Evolutionary conservation across 1,140 invertebrate genomes (phyloP).

Genomic region (Macrotrachela quadricornifera): DNA sequence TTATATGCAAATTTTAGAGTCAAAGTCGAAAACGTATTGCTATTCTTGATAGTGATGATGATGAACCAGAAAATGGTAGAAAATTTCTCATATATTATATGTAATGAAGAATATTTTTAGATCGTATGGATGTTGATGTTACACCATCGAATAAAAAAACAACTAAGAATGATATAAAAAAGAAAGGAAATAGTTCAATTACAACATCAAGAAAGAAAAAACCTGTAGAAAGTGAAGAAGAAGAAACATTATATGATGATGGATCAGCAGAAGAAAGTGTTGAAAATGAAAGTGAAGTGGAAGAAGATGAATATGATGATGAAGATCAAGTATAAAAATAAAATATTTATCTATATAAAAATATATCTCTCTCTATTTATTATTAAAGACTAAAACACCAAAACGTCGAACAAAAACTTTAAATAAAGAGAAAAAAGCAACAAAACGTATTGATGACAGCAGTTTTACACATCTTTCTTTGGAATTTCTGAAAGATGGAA

Average conservation of each 20-base stretch:
- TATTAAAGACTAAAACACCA: not conserved
- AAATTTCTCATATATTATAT: too few relatives aligned
- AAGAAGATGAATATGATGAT: not conserved
- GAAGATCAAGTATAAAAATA: not conserved
- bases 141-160: too few relatives aligned
- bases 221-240: not conserved
- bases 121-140: too few relatives aligned
- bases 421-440: not conserved
- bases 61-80: too few relatives aligned
- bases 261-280: not conserved
- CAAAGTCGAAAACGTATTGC: too few relatives aligned
- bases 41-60: too few relatives aligned
- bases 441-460: not conserved
- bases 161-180: not conserved
- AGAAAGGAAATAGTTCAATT: not conserved
- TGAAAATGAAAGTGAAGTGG: not conserved
- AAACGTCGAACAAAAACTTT: not conserved
- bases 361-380: not conserved
- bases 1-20: too few relatives aligned
- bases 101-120: too few relatives aligned
- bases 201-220: too few relatives aligned
- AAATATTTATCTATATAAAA: not conserved
- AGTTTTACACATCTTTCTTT: slow-evolving; percentile 5
- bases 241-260: not conserved
- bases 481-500: slow-evolving; percentile 4